phyloP scores from a whole-genome alignment of 2,113 vertebrate species.

The Cynoglossus semilaevis region DNA sequence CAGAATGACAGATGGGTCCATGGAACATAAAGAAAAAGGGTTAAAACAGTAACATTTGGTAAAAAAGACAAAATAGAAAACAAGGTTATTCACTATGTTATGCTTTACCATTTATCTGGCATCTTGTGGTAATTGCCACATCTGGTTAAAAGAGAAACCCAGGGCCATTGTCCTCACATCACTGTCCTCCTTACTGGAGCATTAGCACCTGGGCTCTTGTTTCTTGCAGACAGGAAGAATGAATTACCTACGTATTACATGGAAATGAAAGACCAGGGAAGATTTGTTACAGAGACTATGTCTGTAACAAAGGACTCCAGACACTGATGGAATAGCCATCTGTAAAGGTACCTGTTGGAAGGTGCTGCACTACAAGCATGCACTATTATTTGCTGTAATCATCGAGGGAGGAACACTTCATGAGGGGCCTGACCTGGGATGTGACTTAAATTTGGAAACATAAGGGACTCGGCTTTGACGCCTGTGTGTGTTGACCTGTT shows the following conservation, averaged over 20 bases:
- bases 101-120: too few species aligned
- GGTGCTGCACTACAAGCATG: conserved; percentile 35
- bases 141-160: conserved; percentile 34
- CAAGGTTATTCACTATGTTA: too few species aligned
- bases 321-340: conserved; percentile 49
- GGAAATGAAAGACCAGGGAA: conserved; percentile 61
- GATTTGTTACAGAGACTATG: conserved; percentile 28
- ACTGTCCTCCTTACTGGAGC: conserved; percentile 23
- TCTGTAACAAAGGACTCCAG: conserved; percentile 50
- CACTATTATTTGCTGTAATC: conserved; percentile 52
- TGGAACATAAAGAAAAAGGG: too few species aligned
- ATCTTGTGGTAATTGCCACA: background rate
- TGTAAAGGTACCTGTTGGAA: conserved; percentile 32
- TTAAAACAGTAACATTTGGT: too few species aligned
- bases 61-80: too few species aligned
- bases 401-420: conserved; percentile 38
- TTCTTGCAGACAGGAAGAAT: conserved; percentile 39
- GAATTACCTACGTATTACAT: conserved; percentile 45
- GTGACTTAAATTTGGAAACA: conserved; percentile 22
- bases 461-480: conserved; percentile 10
- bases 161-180: conserved; percentile 32
- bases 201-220: conserved; percentile 42
- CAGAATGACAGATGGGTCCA: too few species aligned
- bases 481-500: conserved; percentile 6
- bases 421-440: conserved; percentile 1